Percentiles rank a stretch among this genome's conserved stretches.
Evolutionary conservation across 2,888 invertebrate genomes (phyloP).

Genomic region (Drosophila ustulata): DNA sequence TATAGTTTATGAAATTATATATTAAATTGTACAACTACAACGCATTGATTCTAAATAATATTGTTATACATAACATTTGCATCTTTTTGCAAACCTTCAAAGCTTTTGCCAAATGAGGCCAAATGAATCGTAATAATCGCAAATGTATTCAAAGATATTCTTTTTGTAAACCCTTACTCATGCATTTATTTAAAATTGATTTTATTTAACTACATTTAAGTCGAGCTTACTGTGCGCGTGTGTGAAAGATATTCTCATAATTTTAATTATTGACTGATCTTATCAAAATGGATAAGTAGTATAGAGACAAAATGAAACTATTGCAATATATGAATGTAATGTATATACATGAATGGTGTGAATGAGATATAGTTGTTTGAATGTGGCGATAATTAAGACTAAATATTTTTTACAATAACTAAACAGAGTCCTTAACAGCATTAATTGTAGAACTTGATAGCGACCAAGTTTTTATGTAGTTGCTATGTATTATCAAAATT

Average conservation of each 20-base stretch:
- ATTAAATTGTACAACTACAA: conserved; percentile 73
- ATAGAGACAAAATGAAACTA: conserved; percentile 43
- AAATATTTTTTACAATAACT: conserved; percentile 42
- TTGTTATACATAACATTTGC: conserved; percentile 70
- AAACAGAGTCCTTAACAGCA: conserved; percentile 41
- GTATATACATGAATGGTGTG: conserved; percentile 60
- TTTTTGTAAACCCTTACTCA: conserved; percentile 63
- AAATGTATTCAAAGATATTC: conserved; percentile 63
- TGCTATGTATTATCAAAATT: conserved; percentile 49
- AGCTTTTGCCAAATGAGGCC: conserved; percentile 60
- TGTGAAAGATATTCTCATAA: conserved; percentile 40
- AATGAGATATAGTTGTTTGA: conserved; percentile 44
- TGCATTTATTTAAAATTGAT: conserved; percentile 60
- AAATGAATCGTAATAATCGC: conserved; percentile 50
- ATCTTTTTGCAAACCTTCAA: conserved; percentile 49
- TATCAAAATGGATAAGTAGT: conserved; percentile 49
- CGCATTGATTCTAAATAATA: conserved; percentile 63
- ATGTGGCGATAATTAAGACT: conserved; percentile 41
- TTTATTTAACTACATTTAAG: conserved; percentile 68
- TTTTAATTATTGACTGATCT: conserved; percentile 53
- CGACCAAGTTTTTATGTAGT: conserved; percentile 63
- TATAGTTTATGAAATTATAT: conserved; percentile 64
- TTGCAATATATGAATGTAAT: conserved; percentile 47
- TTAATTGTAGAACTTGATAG: conserved; percentile 66
- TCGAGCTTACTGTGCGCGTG: conserved; percentile 44